A percentile compares a stretch with the other conserved stretches of the same genome.
phyloP scores from a whole-genome alignment of 2,888 invertebrate genomes.

The Epiperipatus broadwayi region DNA sequence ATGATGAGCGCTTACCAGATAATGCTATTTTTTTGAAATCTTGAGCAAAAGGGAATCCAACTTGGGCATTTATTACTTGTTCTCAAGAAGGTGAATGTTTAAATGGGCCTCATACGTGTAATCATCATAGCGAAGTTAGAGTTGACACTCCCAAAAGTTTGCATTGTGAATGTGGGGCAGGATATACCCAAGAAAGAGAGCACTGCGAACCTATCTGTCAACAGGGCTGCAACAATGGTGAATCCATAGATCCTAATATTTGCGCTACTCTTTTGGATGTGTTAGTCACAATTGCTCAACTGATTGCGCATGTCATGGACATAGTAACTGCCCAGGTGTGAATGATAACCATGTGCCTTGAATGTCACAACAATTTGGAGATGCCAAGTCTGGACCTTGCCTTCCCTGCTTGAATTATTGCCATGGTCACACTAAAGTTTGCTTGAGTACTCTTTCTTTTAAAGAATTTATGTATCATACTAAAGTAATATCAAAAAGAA shows the following conservation, averaged over 20 bases:
- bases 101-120: constrained; percentile 77
- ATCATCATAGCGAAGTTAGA: constrained; percentile 65
- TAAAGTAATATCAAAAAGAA: too few species aligned
- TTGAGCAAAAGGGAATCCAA: constrained; percentile 17
- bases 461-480: too few species aligned
- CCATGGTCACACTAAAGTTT: too few species aligned
- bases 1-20: too few species aligned
- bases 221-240: constrained; percentile 27
- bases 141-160: constrained; percentile 61
- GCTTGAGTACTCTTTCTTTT: too few species aligned
- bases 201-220: constrained; percentile 26
- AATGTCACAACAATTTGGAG: constrained; percentile 80
- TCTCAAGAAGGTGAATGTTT: constrained; percentile 82
- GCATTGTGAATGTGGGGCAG: constrained; percentile 49
- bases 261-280: constrained; percentile 81
- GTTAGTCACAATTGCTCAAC: constrained; percentile 83
- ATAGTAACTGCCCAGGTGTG: constrained; percentile 72
- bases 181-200: constrained; percentile 29
- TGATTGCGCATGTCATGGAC: constrained; percentile 83
- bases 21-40: too few species aligned
- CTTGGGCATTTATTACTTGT: constrained; percentile 74
- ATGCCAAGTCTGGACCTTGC: too few species aligned
- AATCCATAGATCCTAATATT: constrained; percentile 27
- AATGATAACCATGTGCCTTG: constrained; percentile 59
- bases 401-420: too few species aligned